These are phyloP conservation scores for Trypoxylon attenuatum DNA, from an alignment of 2,888 invertebrate genomes.

Conservation along the genomic window DNA sequence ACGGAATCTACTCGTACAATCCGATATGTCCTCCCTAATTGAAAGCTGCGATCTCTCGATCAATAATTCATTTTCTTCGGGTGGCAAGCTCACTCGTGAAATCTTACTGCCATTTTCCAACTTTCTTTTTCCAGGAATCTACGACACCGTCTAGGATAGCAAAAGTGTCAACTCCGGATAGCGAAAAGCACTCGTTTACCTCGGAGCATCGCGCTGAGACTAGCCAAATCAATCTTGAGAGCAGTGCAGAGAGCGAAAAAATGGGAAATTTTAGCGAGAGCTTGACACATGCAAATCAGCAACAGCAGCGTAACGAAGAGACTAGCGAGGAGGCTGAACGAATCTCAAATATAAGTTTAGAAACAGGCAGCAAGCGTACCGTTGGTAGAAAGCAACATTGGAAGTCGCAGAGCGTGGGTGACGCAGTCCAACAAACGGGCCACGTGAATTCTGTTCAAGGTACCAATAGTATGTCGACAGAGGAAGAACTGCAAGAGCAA, in stretches of 20 bases:
- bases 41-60: slow-evolving; percentile 19
- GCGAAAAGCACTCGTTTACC: slow-evolving; percentile 46
- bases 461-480: slow-evolving; percentile 10
- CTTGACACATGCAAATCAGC: slow-evolving; percentile 22
- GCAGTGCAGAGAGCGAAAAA: slow-evolving; percentile 31
- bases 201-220: slow-evolving; percentile 35
- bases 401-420: slow-evolving; percentile 76
- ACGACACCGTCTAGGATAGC: slow-evolving; percentile 43
- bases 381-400: slow-evolving; percentile 68
- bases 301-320: slow-evolving; percentile 42
- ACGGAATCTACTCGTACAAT: neutral
- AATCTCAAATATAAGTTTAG: slow-evolving; percentile 38
- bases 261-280: slow-evolving; percentile 18
- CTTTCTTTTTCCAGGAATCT: slow-evolving; percentile 52
- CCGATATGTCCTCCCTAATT: neutral
- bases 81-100: neutral
- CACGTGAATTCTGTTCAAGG: slow-evolving; percentile 42
- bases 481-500: slow-evolving; percentile 52
- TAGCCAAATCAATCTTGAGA: slow-evolving; percentile 7
- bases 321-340: slow-evolving; percentile 40
- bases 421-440: slow-evolving; percentile 47
- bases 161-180: slow-evolving; percentile 60
- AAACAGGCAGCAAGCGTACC: slow-evolving; percentile 37
- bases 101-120: neutral
- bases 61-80: too few species aligned